phyloP scores from a whole-genome alignment of 1,140 invertebrate genomes.

The Bathynomus jamesi region DNA sequence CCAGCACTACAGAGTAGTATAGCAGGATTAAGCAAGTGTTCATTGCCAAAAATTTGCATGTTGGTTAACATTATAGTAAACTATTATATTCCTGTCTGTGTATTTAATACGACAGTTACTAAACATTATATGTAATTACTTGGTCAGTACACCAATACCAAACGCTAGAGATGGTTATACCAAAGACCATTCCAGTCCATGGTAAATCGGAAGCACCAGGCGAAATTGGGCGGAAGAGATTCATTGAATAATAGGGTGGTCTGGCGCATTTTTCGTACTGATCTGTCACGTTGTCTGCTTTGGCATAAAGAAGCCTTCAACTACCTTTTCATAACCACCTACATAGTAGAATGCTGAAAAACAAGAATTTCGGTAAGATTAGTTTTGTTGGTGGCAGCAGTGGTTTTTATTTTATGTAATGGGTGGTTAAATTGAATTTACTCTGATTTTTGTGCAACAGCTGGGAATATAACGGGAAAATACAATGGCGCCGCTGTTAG shows the following conservation, averaged over 20 bases:
- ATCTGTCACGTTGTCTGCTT: slow-evolving; percentile 36
- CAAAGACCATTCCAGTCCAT: slow-evolving; percentile 51
- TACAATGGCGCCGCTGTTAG: no score
- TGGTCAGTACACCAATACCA: slow-evolving; percentile 56
- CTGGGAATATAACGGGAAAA: no score
- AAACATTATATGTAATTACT: no score
- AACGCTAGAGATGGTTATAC: slow-evolving; percentile 48
- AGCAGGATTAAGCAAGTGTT: no score
- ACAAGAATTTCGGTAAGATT: background rate
- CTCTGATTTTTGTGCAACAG: no score
- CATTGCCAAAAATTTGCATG: no score
- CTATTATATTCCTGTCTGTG: no score
- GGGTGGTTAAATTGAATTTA: no score
- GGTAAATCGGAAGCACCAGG: slow-evolving; percentile 48
- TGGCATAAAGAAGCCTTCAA: slow-evolving; percentile 42
- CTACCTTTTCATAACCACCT: slow-evolving; percentile 47
- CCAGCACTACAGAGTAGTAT: no score
- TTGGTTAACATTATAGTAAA: no score
- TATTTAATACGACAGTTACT: no score
- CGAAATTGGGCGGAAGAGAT: slow-evolving; percentile 47
- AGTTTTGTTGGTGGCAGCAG: background rate
- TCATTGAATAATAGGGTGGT: slow-evolving; percentile 47
- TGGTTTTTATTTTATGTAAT: no score
- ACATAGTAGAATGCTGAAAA: slow-evolving; percentile 47
- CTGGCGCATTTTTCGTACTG: slow-evolving; percentile 40